Evolutionary conservation across 1,140 invertebrate genomes (phyloP).

Genomic region (Pachypsylla venusta): DNA sequence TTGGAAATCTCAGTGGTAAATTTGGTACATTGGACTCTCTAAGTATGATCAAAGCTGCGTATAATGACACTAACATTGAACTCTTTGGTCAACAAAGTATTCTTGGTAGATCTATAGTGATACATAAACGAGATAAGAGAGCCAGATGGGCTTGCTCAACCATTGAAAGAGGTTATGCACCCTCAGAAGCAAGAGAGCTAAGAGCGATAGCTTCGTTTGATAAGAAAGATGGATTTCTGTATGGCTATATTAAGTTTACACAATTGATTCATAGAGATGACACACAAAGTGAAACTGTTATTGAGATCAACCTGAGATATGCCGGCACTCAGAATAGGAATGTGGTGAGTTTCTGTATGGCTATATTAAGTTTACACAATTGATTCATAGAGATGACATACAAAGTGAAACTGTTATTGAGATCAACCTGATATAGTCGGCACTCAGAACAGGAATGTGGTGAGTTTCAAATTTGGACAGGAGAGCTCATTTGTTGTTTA

Average conservation of each 20-base stretch:
- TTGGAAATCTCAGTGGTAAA: conserved; percentile 82
- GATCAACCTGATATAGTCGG: conserved; percentile 74
- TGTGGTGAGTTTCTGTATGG: conserved; percentile 38
- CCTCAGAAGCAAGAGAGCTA: conserved; percentile 67
- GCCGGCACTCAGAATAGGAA: conserved; percentile 68
- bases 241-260: conserved; percentile 39
- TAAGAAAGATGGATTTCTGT: conserved; percentile 68
- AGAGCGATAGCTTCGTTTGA: conserved; percentile 82
- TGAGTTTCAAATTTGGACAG: too few relatives aligned
- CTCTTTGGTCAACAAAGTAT: conserved; percentile 71
- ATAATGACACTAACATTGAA: conserved; percentile 70
- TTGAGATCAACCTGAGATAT: conserved; percentile 74
- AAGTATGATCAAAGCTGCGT: conserved; percentile 35
- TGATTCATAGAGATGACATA: conserved; percentile 70
- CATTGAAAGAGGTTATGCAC: conserved; percentile 69
- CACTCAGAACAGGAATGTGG: conserved; percentile 59
- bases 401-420: conserved; percentile 79
- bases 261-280: conserved; percentile 77
- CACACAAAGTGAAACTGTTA: conserved; percentile 69
- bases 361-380: conserved; percentile 44
- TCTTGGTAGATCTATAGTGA: conserved; percentile 71
- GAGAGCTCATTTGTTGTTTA: too few relatives aligned
- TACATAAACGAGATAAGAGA: conserved; percentile 47
- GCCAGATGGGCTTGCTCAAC: conserved; percentile 68
- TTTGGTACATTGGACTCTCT: conserved; percentile 54